Evolutionary conservation across 2,797 vertebrate genomes (phyloP).

Genomic region (Sebastiscus albofasciatus): DNA sequence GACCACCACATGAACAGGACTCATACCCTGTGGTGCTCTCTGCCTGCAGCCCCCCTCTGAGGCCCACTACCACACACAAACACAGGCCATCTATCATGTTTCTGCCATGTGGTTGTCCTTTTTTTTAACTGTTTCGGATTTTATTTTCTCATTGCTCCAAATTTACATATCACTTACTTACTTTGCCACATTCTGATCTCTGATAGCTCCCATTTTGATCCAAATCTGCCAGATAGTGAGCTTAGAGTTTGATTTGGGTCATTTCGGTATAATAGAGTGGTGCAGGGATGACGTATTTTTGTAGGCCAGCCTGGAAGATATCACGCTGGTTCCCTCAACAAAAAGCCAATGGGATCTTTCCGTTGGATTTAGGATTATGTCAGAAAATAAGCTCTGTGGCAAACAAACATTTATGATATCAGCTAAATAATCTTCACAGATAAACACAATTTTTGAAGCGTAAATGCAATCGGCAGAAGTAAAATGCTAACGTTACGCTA

Average conservation of each 20-base stretch:
- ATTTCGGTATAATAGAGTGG: background rate
- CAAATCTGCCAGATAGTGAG: background rate
- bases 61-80: slow-evolving; percentile 8
- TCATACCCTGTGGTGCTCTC: slow-evolving; percentile 31
- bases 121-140: background rate
- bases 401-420: background rate
- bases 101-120: slow-evolving; percentile 15
- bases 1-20: slow-evolving; percentile 47
- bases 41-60: slow-evolving; percentile 24
- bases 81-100: slow-evolving; percentile 40
- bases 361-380: background rate
- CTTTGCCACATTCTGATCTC: background rate
- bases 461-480: background rate
- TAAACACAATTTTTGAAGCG: background rate
- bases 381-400: background rate
- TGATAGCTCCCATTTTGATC: background rate
- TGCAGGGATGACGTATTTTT: background rate
- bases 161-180: background rate
- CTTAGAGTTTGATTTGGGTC: background rate
- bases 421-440: too few species aligned
- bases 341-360: background rate
- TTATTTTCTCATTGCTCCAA: background rate
- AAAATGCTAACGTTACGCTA: background rate
- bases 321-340: background rate
- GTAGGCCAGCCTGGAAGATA: background rate